A percentile compares a stretch with the other conserved stretches of the same genome.
Evolutionary conservation across 2,797 vertebrate species (phyloP).

Genomic region (Phoebastria nigripes): DNA sequence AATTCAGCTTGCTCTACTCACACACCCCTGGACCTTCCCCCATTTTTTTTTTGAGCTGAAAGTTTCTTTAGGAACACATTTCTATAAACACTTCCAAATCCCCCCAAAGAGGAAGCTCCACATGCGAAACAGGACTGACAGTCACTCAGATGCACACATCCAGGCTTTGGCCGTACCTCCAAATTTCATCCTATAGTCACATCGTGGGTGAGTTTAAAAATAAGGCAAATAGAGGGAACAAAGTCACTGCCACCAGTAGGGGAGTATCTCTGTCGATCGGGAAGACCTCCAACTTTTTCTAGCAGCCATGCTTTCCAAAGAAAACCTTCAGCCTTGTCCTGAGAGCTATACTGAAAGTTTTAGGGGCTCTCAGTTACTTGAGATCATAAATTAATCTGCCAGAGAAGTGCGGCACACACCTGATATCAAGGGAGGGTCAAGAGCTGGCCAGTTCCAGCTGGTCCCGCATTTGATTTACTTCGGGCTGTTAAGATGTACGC

Average conservation of each 20-base stretch:
- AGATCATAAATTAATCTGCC: conserved; percentile 62
- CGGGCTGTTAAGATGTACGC: conserved; percentile 60
- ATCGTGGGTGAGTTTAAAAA: not conserved
- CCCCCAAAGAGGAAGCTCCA: not conserved
- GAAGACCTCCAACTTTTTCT: not conserved
- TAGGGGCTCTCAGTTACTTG: not conserved
- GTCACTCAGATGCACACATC: not conserved
- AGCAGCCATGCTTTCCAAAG: not conserved
- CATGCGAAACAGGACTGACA: not conserved
- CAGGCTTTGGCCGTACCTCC: not conserved
- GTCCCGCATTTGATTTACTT: conserved; percentile 70
- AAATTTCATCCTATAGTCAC: not conserved
- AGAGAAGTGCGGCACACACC: conserved; percentile 42
- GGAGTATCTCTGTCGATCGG: rapidly evolving
- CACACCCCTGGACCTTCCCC: not conserved
- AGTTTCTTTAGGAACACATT: not conserved
- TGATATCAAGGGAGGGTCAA: conserved; percentile 64
- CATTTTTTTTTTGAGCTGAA: not conserved
- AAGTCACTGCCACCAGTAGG: not conserved
- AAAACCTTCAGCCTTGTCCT: not conserved
- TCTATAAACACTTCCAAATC: not conserved
- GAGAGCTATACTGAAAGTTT: conserved; percentile 14
- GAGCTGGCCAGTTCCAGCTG: conserved; percentile 70
- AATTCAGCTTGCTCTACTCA: rapidly evolving
- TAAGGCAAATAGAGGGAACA: not conserved